These are phyloP conservation scores for Sabatieria punctata DNA, from an alignment of 2,888 invertebrate species.

Conservation along the genomic window DNA sequence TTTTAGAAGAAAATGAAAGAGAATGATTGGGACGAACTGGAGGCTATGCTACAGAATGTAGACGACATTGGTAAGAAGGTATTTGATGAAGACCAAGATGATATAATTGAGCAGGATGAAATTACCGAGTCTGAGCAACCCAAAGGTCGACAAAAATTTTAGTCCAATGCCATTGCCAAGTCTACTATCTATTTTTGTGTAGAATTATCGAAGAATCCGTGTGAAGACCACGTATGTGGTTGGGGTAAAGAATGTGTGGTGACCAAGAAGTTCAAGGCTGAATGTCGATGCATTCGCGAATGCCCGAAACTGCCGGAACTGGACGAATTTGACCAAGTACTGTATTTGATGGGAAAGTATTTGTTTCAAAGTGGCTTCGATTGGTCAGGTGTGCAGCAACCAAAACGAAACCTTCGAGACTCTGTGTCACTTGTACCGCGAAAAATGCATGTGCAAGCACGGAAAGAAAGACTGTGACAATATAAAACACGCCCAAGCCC, in stretches of 20 bases:
- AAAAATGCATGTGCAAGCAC: slow-evolving; percentile 73
- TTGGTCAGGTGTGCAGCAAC: slow-evolving; percentile 61
- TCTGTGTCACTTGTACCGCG: slow-evolving; percentile 81
- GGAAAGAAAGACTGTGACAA: slow-evolving; percentile 35
- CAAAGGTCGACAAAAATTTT: slow-evolving; percentile 12
- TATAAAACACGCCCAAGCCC: slow-evolving; percentile 33
- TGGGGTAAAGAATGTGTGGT: slow-evolving; percentile 75
- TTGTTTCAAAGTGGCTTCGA: neutral
- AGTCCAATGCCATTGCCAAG: neutral
- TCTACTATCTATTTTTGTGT: slow-evolving; percentile 1
- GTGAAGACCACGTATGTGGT: slow-evolving; percentile 70
- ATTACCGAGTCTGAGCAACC: slow-evolving; percentile 15
- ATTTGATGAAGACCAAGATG: neutral
- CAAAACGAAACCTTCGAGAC: slow-evolving; percentile 85
- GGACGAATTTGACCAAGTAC: slow-evolving; percentile 40
- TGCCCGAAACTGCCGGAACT: slow-evolving; percentile 47
- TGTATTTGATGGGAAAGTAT: slow-evolving; percentile 8
- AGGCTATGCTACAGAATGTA: slow-evolving; percentile 25
- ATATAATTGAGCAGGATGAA: neutral
- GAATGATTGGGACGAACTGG: slow-evolving; percentile 20
- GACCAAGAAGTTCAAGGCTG: slow-evolving; percentile 41
- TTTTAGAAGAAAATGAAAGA: no score
- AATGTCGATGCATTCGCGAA: slow-evolving; percentile 71
- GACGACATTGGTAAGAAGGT: slow-evolving; percentile 12
- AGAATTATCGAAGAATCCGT: slow-evolving; percentile 44